Base-by-base conservation (phyloP, 2,797 vertebrate species). In the Pangasius sanitwongsei region DNA sequence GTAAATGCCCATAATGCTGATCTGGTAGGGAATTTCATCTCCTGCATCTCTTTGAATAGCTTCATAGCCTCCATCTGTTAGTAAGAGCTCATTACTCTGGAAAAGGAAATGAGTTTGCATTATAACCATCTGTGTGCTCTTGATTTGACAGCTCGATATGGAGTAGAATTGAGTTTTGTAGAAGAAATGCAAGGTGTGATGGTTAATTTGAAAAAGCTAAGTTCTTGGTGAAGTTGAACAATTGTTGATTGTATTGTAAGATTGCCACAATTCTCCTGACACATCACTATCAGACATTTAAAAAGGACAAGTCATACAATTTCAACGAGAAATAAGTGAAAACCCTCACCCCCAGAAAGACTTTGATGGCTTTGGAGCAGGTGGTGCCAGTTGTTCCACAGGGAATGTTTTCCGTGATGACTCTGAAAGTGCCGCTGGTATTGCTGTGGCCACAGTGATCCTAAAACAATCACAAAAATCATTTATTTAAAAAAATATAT, bases 1-100 rank as follows among this genome's bases (percentile, higher is more conserved):
- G 90, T 97, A 98, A 86, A 95, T 94, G 31, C 98, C 98, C 96
- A 96, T 96, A 1, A 90, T 92, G 23, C 94, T 94, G 67, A 97
- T 92, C 28, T 63, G 92, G 90, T 96, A 97, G 0, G 96, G 95
- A 57, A 93, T 87, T 0, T 91, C 67, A 1, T 90, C 59, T 0
- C 92, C 93, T 0, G 91, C 44, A n/a, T 92, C 94, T 92, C 94
- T 94, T 65, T 95, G 93, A 53, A 97, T 3, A 0, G 96, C 92
- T 86, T 95, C 94, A 92, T 97, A 91, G 59, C 53, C 92, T 59
- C 96, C 96, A 5, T 97, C 96, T 0, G 93, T 92, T 65, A 98
- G 95, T 92, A 96, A 94, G 90, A 98, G 92, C 86, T 98, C 97
- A 12, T 95, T 95, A 89, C 87, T 94, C 98, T 98, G 92, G 81